Percentiles rank a stretch among this genome's conserved stretches.
These are phyloP conservation scores for Gandaritis pyraliata DNA, from an alignment of 2,888 invertebrate species.

Conservation along the genomic window DNA sequence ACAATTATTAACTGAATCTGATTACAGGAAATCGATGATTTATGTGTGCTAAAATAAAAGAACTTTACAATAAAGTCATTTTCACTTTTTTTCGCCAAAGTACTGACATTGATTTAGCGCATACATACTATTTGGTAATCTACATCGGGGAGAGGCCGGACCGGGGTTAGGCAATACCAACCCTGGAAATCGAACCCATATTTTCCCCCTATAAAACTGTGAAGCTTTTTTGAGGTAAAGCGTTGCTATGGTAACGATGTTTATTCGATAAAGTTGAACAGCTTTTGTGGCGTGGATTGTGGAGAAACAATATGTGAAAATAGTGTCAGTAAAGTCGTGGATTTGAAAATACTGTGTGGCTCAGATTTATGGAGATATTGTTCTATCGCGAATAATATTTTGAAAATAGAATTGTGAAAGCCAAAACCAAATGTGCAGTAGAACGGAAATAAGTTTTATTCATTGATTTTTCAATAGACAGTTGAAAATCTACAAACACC, in stretches of 20 bases:
- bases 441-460: not conserved
- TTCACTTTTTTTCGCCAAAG: too few species aligned
- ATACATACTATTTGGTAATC: too few species aligned
- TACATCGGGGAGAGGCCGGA: too few species aligned
- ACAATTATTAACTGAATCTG: too few species aligned
- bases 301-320: slow-evolving; percentile 16
- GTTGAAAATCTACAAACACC: too few species aligned
- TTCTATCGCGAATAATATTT: slow-evolving; percentile 10
- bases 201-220: not conserved
- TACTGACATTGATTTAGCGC: too few species aligned
- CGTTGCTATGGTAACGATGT: slow-evolving; percentile 3
- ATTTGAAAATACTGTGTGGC: slow-evolving; percentile 16
- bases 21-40: too few species aligned
- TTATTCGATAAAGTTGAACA: slow-evolving; percentile 4
- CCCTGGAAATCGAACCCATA: not conserved
- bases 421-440: not conserved
- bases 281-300: not conserved
- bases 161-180: too few species aligned
- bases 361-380: slow-evolving; percentile 26
- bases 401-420: slow-evolving; percentile 1
- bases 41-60: too few species aligned
- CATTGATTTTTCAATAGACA: too few species aligned
- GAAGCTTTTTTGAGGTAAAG: not conserved
- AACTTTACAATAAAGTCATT: too few species aligned
- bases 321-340: slow-evolving; percentile 27